Evolutionary conservation across 2,888 invertebrate genomes (phyloP).

Genomic region (Tenthredo notha): DNA sequence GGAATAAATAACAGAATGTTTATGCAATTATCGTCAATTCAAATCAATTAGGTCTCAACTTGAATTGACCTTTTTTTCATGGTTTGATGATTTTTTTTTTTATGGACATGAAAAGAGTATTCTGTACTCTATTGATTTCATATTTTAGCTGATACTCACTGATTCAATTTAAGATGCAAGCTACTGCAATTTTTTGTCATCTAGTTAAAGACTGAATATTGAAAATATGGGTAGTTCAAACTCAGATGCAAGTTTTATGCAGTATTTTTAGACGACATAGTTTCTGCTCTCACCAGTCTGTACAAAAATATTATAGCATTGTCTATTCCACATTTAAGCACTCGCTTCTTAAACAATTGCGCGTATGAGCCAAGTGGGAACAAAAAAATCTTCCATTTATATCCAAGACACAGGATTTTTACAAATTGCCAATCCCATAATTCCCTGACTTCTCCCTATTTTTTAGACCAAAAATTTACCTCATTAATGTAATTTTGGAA

Average conservation of each 20-base stretch:
- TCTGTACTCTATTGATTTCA: background rate
- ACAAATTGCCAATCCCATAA: background rate
- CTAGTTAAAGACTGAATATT: background rate
- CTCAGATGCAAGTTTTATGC: background rate
- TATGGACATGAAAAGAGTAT: background rate
- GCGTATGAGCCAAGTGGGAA: conserved; percentile 5
- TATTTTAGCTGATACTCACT: background rate
- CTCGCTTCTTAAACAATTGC: background rate
- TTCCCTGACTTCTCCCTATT: background rate
- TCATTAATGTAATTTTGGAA: background rate
- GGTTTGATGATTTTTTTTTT: background rate
- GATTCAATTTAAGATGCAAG: background rate
- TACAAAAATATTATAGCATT: background rate
- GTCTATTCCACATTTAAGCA: background rate
- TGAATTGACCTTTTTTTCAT: background rate
- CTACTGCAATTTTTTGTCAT: background rate
- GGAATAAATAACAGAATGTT: background rate
- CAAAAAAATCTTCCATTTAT: background rate
- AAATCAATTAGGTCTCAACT: background rate
- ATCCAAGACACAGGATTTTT: background rate
- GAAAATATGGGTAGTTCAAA: background rate
- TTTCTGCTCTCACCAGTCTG: background rate
- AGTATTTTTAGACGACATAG: background rate
- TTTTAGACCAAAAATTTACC: background rate
- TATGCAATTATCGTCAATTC: background rate